Percentiles rank a stretch among this genome's conserved stretches.
Conservation (phyloP, 2,797 vertebrate species). For the Phrynocephalus forsythii region DNA sequence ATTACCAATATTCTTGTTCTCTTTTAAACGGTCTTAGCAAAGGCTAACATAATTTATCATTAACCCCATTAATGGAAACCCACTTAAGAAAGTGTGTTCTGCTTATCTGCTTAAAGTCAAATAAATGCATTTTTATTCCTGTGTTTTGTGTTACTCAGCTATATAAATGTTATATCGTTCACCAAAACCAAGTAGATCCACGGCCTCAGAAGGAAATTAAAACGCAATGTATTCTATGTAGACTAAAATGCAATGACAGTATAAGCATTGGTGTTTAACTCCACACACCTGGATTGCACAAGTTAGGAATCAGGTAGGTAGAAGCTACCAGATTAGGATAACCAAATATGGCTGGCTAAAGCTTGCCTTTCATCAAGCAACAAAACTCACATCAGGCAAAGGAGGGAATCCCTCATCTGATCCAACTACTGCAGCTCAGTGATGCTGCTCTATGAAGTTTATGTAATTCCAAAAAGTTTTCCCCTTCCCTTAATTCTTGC, state of each 20-base stretch:
- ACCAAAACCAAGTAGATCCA: neutral
- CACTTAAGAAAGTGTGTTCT: neutral
- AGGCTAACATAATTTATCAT: neutral
- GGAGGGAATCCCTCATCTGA: no score
- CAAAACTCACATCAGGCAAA: neutral
- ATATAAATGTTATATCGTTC: neutral
- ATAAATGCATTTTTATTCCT: neutral
- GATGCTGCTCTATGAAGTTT: neutral
- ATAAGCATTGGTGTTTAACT: neutral
- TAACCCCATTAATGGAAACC: neutral
- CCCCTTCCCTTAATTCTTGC: neutral
- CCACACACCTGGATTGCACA: neutral
- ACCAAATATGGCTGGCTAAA: neutral
- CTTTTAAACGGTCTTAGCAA: neutral
- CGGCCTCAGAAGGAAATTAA: neutral
- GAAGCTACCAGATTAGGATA: neutral
- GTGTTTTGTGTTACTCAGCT: no score
- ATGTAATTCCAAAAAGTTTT: neutral
- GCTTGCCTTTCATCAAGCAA: neutral
- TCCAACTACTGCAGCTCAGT: neutral
- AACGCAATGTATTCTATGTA: slow-evolving; percentile 2
- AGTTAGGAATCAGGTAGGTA: neutral
- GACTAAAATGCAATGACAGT: slow-evolving; percentile 5
- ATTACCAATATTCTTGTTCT: neutral
- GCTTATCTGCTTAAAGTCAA: neutral